Base-by-base conservation (phyloP, 1,140 invertebrate species). In the Danaus melanippus region DNA sequence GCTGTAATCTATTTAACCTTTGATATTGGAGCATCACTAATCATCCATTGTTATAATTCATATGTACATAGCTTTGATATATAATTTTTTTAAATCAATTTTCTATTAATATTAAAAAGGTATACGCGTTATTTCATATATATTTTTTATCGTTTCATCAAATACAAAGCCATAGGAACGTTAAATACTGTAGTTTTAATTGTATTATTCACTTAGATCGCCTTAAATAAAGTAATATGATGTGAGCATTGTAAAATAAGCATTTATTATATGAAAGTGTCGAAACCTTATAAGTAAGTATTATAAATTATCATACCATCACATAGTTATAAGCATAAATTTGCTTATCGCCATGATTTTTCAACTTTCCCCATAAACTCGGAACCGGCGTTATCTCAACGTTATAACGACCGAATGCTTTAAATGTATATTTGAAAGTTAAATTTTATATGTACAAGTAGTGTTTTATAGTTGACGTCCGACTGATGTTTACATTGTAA, bases 1-100 rank as follows among this genome's bases (percentile, higher is more conserved):
- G 50, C 53, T 61, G 66, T 65, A 64, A 73, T 60, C 64, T 67
- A 64, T 65, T 63, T 63, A 58, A 73, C 68, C 70, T 70, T 65
- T 73, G 66, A 40, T 67, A 62, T 63, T 58, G 60, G 56, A 64
- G 54, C 66, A 60, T 62, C 60, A 70, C 62, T 73, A 73, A 73
- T 73, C 58, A 66, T 70, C 65, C 53, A 73, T 73, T 73, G 70
- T 73, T 73, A 70, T 68, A 64, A 73, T 73, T 73, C 70, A 70
- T 63, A 61, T 62, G 60, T 60, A 54, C 45, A 61, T 61, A 56
- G 12, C 10, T 56, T 46, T 53, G 21, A 32, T 32, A 32, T 32
- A 32, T 32, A 7, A 32, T 32, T 32, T 32, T 57, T 53, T 51
- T 46, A 46, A 53, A 53, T 49, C 10, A 56, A 50, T 56, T 44